Evolutionary conservation across 2,797 vertebrate species (phyloP).

Genomic region (Pseudomugil gertrudae): DNA sequence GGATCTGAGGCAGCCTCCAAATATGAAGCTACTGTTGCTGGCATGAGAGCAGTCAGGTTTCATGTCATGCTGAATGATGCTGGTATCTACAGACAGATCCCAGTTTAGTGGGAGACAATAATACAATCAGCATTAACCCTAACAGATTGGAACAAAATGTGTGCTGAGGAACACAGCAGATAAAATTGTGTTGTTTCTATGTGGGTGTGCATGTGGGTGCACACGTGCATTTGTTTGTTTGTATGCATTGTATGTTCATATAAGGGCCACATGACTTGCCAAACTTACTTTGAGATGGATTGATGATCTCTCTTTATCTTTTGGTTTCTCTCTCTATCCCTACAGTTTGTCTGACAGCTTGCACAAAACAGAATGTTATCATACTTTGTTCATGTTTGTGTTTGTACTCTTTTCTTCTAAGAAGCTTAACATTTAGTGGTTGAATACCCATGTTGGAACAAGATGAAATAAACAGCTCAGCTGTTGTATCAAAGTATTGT

Average conservation of each 20-base stretch:
- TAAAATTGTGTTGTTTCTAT: slow-evolving; percentile 32
- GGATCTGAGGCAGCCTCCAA: slow-evolving; percentile 26
- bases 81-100: slow-evolving; percentile 20
- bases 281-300: slow-evolving; percentile 32
- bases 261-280: slow-evolving; percentile 17
- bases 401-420: not conserved
- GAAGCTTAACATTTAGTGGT: slow-evolving; percentile 8
- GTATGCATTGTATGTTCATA: slow-evolving; percentile 30
- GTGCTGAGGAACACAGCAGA: slow-evolving; percentile 30
- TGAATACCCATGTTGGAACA: slow-evolving; percentile 6
- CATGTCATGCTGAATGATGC: slow-evolving; percentile 41
- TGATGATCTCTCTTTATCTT: slow-evolving; percentile 25
- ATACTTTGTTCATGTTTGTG: not conserved
- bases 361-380: slow-evolving; percentile 10
- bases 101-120: slow-evolving; percentile 26
- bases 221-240: slow-evolving; percentile 34
- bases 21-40: slow-evolving; percentile 51
- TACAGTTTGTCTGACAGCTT: slow-evolving; percentile 15
- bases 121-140: slow-evolving; percentile 18
- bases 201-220: slow-evolving; percentile 54
- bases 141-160: slow-evolving; percentile 36
- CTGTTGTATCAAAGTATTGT: slow-evolving; percentile 4
- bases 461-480: slow-evolving; percentile 4
- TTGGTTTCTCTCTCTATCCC: too few relatives aligned
- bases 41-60: slow-evolving; percentile 51